Evolutionary conservation across 2,888 invertebrate genomes (phyloP).

Genomic region (Lasioglossum calceatum): DNA sequence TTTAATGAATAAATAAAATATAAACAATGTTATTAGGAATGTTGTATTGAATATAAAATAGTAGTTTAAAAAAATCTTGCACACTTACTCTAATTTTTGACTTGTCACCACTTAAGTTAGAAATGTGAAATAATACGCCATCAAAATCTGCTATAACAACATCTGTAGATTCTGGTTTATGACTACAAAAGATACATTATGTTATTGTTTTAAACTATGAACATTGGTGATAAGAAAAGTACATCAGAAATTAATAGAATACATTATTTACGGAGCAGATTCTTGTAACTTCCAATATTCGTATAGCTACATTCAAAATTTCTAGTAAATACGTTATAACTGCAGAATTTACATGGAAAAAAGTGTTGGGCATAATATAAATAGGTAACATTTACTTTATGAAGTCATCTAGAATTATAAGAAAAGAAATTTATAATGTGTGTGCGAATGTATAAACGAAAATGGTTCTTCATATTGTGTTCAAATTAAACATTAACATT

Average conservation of each 20-base stretch:
- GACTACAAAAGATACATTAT: constrained; percentile 87
- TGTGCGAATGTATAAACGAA: not conserved
- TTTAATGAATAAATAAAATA: not conserved
- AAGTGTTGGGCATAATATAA: constrained; percentile 16
- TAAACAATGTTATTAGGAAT: not conserved
- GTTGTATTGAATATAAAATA: not conserved
- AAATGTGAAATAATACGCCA: constrained; percentile 99
- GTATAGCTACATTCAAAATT: not conserved
- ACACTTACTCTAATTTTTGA: constrained; percentile 96
- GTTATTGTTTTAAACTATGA: constrained; percentile 19
- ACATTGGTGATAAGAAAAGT: not conserved
- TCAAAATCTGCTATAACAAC: constrained; percentile 98
- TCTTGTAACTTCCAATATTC: not conserved
- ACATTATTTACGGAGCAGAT: not conserved
- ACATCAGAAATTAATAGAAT: not conserved
- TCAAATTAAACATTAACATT: constrained; percentile 9
- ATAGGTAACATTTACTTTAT: constrained; percentile 4
- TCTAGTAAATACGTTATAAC: not conserved
- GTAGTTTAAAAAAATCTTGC: not conserved
- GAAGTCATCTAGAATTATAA: constrained; percentile 6
- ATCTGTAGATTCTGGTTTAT: constrained; percentile 98
- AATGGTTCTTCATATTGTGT: not conserved
- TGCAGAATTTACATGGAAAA: not conserved
- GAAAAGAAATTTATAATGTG: not conserved
- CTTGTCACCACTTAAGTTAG: constrained; percentile 98